Base-by-base conservation (phyloP, 30 jellyfish, hydroid and myxozoan species). In the Chironex yamaguchii region DNA sequence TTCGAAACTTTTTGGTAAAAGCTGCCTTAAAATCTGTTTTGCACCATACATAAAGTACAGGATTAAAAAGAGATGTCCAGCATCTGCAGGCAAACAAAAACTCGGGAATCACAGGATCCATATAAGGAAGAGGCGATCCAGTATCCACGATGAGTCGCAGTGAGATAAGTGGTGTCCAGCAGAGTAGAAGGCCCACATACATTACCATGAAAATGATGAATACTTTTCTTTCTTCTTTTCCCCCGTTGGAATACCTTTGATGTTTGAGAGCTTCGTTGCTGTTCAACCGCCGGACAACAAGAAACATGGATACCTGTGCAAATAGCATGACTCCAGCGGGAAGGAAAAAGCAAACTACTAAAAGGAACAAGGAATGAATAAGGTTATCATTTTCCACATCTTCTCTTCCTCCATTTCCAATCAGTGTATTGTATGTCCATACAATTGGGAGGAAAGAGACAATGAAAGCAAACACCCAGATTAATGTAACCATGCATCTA, bases 1-100 rank as follows among this genome's bases (percentile, higher is more conserved):
- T 42, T 6, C 58, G 58, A 42, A 42, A 42, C 17, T 17, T 21
- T 32, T 84, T 84, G 29, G 71, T 20, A 32, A 71, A 70, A 24
- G 81, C 49, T 32, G 58, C 35, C 31, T 85, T 51, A 54, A 84
- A 84, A 71, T 84, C 94, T 26, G 65, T 49, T 63, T 84, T 84
- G 69, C 94, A 84, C 94, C 94, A 84, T 0, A 84, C 88, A 24
- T 84, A 84, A 21, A 84, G 51, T 24, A 84, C 35, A 24, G 94
- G 94, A 32, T 84, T 84, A 21, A 71, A 24, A 34, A 71, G 35
- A 1, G 94, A 71, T 0, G 94, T 84, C 48, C 71, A 35, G 3
- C 87, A 84, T 12, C 88, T 36, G 25, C 71, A 76, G 76, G 67
- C 26, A 1, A 84, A 30, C 28, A 84, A 71, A 4, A 84, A 70